Conservation (phyloP, 1,140 invertebrate genomes). For the Tachypleus tridentatus region DNA sequence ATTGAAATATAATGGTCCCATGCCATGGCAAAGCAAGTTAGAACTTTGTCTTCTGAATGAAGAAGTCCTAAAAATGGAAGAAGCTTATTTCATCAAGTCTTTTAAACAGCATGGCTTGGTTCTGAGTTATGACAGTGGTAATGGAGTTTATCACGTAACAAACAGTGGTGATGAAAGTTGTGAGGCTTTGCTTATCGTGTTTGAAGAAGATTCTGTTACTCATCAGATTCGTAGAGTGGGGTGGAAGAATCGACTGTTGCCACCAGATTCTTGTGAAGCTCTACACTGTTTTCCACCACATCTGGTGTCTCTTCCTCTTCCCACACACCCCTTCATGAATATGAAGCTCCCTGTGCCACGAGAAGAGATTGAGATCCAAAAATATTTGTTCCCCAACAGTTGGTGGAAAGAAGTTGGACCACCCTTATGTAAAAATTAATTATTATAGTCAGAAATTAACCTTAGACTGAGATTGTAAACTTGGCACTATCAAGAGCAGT, state of each 20-base stretch:
- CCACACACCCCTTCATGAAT: conserved; percentile 36
- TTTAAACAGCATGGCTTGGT: conserved; percentile 32
- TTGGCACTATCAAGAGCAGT: too few relatives aligned
- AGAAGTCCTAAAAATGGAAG: conserved; percentile 33
- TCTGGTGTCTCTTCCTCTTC: conserved; percentile 40
- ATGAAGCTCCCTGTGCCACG: conserved; percentile 40
- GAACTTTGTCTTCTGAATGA: conserved; percentile 39
- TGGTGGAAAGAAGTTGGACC: conserved; percentile 48
- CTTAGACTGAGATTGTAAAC: too few relatives aligned
- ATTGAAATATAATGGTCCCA: conserved; percentile 32
- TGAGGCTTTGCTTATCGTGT: conserved; percentile 31
- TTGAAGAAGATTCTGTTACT: conserved; percentile 32
- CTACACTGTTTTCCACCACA: conserved; percentile 45
- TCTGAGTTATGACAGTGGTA: conserved; percentile 34
- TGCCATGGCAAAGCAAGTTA: conserved; percentile 39
- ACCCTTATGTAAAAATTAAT: conserved; percentile 5
- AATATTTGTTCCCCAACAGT: conserved; percentile 47
- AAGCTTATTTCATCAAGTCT: conserved; percentile 31
- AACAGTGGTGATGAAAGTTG: conserved; percentile 21
- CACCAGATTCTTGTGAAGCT: conserved; percentile 42
- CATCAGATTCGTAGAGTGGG: conserved; percentile 41
- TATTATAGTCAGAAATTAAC: too few relatives aligned
- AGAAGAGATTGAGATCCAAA: conserved; percentile 48
- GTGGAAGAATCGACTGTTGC: conserved; percentile 42
- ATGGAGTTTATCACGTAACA: conserved; percentile 33